Conservation (phyloP, 2,888 invertebrate species). For the Meteorus cinctellus region DNA sequence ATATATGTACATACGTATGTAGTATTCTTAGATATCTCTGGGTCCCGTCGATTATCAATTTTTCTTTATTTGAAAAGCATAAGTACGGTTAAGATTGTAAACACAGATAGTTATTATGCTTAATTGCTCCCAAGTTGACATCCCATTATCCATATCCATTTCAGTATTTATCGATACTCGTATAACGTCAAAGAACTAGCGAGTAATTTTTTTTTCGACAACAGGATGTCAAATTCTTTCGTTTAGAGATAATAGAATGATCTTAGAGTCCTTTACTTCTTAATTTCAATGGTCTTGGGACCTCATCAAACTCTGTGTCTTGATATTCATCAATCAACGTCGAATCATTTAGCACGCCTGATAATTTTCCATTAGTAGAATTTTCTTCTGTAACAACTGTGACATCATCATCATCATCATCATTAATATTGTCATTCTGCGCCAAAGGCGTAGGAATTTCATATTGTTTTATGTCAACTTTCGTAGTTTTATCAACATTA, state of each 20-base stretch:
- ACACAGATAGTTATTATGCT: not conserved
- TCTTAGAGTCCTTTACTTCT: not conserved
- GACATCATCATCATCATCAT: not conserved
- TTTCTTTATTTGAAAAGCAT: not conserved
- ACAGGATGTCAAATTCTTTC: constrained; percentile 31
- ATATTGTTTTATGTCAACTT: constrained; percentile 1
- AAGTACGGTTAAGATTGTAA: not conserved
- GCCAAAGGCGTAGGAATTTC: constrained; percentile 28
- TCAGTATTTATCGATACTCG: not conserved
- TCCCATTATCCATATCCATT: not conserved
- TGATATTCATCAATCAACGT: not conserved
- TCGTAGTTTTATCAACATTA: not conserved
- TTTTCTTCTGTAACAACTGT: not conserved
- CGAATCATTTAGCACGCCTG: not conserved
- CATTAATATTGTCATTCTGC: not conserved
- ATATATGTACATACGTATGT: not conserved
- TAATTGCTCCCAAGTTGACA: constrained; percentile 21
- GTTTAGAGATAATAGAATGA: not conserved
- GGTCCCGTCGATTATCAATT: not conserved
- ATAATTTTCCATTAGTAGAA: not conserved
- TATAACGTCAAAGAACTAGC: not conserved
- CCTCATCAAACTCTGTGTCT: constrained; percentile 19
- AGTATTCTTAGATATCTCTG: not conserved
- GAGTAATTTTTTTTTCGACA: not conserved
- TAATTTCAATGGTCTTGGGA: constrained; percentile 27